Evolutionary conservation across 2,888 invertebrate species (phyloP).

Genomic region (Campoplex capitator): DNA sequence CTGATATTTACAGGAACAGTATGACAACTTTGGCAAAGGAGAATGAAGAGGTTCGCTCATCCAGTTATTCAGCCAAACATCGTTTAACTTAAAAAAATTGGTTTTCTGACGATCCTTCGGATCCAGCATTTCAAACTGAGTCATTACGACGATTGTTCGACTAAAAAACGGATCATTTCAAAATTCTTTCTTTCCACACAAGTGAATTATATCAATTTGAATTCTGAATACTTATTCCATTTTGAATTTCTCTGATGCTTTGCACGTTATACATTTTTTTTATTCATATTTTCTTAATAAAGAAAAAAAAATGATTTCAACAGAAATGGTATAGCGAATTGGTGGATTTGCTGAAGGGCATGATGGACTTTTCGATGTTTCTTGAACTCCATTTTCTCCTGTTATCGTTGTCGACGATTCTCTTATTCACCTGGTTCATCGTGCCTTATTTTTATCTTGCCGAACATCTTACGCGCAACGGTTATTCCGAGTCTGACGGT

Average conservation of each 20-base stretch:
- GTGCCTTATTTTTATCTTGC: constrained; percentile 97
- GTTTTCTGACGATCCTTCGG: no score
- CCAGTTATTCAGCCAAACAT: not conserved
- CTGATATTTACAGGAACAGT: constrained; percentile 95
- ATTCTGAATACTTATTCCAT: not conserved
- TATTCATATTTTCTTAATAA: not conserved
- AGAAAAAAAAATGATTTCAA: constrained; percentile 77
- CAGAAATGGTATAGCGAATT: constrained; percentile 91
- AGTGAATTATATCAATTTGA: not conserved
- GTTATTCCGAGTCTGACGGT: constrained; percentile 90
- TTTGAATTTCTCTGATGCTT: not conserved
- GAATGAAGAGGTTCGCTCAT: constrained; percentile 88
- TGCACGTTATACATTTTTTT: not conserved
- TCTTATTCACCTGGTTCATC: constrained; percentile 97
- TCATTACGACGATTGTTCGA: not conserved
- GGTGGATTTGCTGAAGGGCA: constrained; percentile 88
- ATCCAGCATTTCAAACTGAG: not conserved
- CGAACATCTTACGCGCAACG: constrained; percentile 91
- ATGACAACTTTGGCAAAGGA: constrained; percentile 93
- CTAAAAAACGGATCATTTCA: not conserved
- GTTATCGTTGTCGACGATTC: constrained; percentile 93
- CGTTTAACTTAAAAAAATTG: no score
- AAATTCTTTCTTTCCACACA: not conserved
- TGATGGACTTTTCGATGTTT: constrained; percentile 93
- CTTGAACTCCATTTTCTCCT: constrained; percentile 91